Evolutionary conservation across 2,888 invertebrate genomes (phyloP).

Genomic region (Busseola fusca): DNA sequence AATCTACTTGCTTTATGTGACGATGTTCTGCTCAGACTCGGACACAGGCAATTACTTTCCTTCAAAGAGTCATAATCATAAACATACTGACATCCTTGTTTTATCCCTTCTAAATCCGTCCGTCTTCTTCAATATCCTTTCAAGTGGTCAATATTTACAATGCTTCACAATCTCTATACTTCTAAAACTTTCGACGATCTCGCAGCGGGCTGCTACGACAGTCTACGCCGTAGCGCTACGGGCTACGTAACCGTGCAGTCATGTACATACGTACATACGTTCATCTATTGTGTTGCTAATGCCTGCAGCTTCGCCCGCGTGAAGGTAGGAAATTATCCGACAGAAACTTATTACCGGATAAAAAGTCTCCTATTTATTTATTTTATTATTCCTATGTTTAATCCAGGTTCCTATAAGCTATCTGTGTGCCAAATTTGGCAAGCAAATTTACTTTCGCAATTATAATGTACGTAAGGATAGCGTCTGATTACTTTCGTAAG

Average conservation of each 20-base stretch:
- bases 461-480: too few relatives aligned
- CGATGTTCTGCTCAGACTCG: background rate
- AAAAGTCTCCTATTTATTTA: too few relatives aligned
- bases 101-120: too few relatives aligned
- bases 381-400: too few relatives aligned
- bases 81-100: background rate
- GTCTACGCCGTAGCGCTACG: constrained; percentile 29
- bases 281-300: background rate
- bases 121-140: background rate
- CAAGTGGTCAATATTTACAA: background rate
- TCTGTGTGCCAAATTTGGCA: too few relatives aligned
- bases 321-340: too few relatives aligned
- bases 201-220: constrained; percentile 7
- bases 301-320: too few relatives aligned
- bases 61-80: background rate
- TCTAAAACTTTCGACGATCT: background rate
- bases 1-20: background rate
- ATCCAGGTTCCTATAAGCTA: too few relatives aligned
- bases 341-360: too few relatives aligned
- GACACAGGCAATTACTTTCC: background rate
- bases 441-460: too few relatives aligned
- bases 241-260: background rate
- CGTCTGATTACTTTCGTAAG: background rate
- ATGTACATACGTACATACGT: too few relatives aligned
- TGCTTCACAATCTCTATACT: background rate